These are phyloP conservation scores for Punctoribates punctum DNA, from an alignment of 2,888 invertebrate species.

Conservation along the genomic window DNA sequence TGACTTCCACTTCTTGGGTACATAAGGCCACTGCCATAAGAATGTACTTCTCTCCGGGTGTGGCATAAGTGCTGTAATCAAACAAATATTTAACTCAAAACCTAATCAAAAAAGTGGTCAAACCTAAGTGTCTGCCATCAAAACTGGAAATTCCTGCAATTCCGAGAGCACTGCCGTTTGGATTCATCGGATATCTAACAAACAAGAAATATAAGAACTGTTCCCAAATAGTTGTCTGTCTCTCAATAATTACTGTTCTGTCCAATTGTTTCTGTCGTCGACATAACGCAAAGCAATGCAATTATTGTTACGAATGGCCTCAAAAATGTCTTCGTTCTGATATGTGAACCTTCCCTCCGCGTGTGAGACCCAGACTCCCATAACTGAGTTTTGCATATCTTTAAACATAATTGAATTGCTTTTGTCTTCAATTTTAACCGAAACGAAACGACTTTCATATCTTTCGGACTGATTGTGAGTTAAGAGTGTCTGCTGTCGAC, in stretches of 20 bases:
- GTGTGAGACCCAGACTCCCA: constrained; percentile 97
- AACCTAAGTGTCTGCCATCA: constrained; percentile 78
- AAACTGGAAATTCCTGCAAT: constrained; percentile 82
- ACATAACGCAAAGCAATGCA: constrained; percentile 78
- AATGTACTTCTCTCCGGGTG: constrained; percentile 91
- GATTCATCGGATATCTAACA: constrained; percentile 80
- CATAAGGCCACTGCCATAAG: constrained; percentile 84
- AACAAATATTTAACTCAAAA: not conserved
- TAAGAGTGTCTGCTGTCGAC: constrained; percentile 60
- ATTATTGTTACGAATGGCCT: constrained; percentile 55
- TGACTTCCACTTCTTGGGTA: constrained; percentile 54
- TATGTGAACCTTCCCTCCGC: constrained; percentile 74
- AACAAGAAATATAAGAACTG: not conserved
- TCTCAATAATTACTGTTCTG: constrained; percentile 52
- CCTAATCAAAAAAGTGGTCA: not conserved
- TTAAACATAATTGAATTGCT: constrained; percentile 73
- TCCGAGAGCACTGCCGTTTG: constrained; percentile 81
- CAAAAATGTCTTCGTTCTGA: constrained; percentile 53
- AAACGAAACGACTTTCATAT: constrained; percentile 76
- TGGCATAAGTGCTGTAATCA: constrained; percentile 82
- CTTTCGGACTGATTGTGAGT: constrained; percentile 84
- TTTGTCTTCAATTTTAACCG: constrained; percentile 68
- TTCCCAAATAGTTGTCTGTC: not conserved
- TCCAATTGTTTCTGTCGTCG: constrained; percentile 70
- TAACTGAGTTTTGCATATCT: constrained; percentile 78